phyloP scores from a whole-genome alignment of 2,888 invertebrate species.

The Drosophila longiperda region DNA sequence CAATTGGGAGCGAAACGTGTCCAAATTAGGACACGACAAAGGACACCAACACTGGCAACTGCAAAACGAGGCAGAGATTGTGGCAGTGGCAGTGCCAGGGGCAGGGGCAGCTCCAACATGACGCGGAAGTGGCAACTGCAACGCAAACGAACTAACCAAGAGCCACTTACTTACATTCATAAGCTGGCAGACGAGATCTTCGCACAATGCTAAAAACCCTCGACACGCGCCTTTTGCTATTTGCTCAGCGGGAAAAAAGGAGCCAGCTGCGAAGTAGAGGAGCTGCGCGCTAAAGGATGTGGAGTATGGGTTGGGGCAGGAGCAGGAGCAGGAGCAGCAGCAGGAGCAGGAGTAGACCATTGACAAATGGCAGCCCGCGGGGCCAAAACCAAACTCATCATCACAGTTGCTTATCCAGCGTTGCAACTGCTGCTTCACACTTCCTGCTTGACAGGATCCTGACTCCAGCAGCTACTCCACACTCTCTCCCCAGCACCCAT shows the following conservation, averaged over 20 bases:
- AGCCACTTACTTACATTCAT: slow-evolving; percentile 79
- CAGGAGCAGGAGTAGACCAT: not conserved
- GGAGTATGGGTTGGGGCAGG: not conserved
- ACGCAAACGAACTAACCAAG: slow-evolving; percentile 77
- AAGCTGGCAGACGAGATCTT: slow-evolving; percentile 53
- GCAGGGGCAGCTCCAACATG: slow-evolving; percentile 21
- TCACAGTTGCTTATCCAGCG: slow-evolving; percentile 42
- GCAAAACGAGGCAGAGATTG: slow-evolving; percentile 24
- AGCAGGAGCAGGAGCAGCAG: no score
- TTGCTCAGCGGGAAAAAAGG: slow-evolving; percentile 73
- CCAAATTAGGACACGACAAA: slow-evolving; percentile 67
- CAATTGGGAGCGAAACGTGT: slow-evolving; percentile 74
- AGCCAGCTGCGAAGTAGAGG: slow-evolving; percentile 5
- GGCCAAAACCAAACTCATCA: slow-evolving; percentile 55
- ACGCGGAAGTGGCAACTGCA: slow-evolving; percentile 55
- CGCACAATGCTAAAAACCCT: slow-evolving; percentile 26
- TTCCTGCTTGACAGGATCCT: slow-evolving; percentile 70
- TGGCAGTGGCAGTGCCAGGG: not conserved
- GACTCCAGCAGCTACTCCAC: slow-evolving; percentile 37
- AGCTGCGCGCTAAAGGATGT: not conserved
- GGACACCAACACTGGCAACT: slow-evolving; percentile 57
- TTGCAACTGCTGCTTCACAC: slow-evolving; percentile 66
- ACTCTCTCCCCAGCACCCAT: not conserved
- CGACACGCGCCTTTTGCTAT: slow-evolving; percentile 79
- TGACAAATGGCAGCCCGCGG: slow-evolving; percentile 72